Conservation (phyloP, 37 sponge, comb jelly and placozoan species). For the Oscarella lobularis region DNA sequence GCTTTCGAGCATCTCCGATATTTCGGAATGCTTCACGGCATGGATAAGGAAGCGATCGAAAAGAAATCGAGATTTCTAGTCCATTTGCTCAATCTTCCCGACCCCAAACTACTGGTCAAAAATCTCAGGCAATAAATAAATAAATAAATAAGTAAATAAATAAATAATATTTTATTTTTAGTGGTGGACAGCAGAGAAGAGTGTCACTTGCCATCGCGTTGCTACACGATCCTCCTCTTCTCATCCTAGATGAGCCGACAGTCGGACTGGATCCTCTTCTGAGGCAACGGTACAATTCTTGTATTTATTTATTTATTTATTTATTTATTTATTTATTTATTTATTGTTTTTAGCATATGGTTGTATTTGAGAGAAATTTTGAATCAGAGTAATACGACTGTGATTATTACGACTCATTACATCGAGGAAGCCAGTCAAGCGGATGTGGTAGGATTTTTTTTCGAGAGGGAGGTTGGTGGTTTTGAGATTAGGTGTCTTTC, state of each 20-base stretch:
- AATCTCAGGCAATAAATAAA: conserved; percentile 57
- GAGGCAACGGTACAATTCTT: too few relatives aligned
- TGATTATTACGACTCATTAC: conserved; percentile 80
- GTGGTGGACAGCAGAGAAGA: conserved; percentile 77
- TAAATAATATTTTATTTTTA: too few relatives aligned
- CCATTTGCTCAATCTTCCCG: conserved; percentile 46
- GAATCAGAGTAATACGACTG: conserved; percentile 20
- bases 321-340: too few relatives aligned
- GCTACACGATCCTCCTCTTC: conserved; percentile 61
- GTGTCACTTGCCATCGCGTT: conserved; percentile 73
- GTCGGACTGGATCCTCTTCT: conserved; percentile 77
- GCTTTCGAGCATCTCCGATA: conserved; percentile 53
- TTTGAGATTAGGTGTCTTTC: neutral
- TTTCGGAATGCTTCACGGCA: conserved; percentile 59
- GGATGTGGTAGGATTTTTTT: conserved; percentile 51
- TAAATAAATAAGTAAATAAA: too few relatives aligned
- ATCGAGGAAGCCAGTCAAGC: conserved; percentile 85
- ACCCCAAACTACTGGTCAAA: conserved; percentile 26
- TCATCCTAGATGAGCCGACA: conserved; percentile 78
- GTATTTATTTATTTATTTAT: too few relatives aligned
- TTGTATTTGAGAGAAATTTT: conserved; percentile 43
- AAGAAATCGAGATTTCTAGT: conserved; percentile 32
- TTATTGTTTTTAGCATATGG: conserved; percentile 76
- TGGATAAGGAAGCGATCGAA: conserved; percentile 27
- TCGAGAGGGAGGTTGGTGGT: neutral